Evolutionary conservation across 64 coral and sea anemone species (phyloP), one percentile per base, ranked within the genome.

Genomic region (Actinia equina): DNA sequence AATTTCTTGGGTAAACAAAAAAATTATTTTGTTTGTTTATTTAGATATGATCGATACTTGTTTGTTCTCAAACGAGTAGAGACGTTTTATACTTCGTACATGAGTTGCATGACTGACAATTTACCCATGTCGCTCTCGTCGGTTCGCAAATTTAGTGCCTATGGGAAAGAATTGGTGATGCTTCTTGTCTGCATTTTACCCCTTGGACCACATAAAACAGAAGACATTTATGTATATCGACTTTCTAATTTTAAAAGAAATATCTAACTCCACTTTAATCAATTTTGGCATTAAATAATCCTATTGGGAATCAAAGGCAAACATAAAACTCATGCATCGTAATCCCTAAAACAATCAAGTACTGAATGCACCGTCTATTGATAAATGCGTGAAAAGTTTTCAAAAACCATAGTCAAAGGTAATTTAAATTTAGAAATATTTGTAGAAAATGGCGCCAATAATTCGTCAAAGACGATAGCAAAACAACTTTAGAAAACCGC

Each of bases 251-350:
- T 14, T 5, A 41, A 74, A 41, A 10, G 13, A 74, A 74, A 74
- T 74, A 44, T 52, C 17, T 81, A 81, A 49, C 44, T 81, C 6
- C 78, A 52, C 78, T 14, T 81, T 81, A 44, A 81, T 81, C 49
- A 52, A 81, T 81, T 81, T 81, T 17, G n/a, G 78, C 78, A 81
- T 81, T 51, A 81, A 81, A 8, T 81, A 52, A 81, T 52, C 78
- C 78, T 81, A 52, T 52, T 81, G 78, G 44, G 78, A 81, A 81
- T 52, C 42, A 22, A 49, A 19, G 10, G 13, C 6, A 74, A 74
- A 26, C 69, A 74, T 0, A 26, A 74, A 74, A 74, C 27, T 2
- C n/a, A 74, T 41, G 27, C 23, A 74, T 15, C 4, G 14, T 37
- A 74, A 74, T 74, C 69, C 69, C 25, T 42, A 74, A 74, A 74